These are phyloP conservation scores for Trichogramma evanescens DNA, from an alignment of 2,888 invertebrate species.

Conservation along the genomic window DNA sequence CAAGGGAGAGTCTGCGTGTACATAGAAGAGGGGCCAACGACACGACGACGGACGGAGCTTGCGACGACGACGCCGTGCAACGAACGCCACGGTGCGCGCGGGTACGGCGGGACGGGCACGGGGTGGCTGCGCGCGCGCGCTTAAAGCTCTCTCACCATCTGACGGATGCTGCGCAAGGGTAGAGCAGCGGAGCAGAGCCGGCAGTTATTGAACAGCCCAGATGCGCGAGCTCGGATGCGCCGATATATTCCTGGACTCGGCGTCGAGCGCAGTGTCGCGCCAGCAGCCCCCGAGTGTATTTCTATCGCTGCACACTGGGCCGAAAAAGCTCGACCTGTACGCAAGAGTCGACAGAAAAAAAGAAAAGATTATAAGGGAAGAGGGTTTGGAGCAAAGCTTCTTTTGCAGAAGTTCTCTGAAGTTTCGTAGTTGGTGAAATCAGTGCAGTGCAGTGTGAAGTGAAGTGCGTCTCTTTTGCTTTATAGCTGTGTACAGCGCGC, in stretches of 20 bases:
- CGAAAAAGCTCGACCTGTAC: too few relatives aligned
- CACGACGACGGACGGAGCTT: constrained; percentile 15
- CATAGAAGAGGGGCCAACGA: constrained; percentile 3
- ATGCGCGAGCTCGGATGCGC: constrained; percentile 46
- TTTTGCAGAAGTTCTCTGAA: too few relatives aligned
- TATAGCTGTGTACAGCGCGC: too few relatives aligned
- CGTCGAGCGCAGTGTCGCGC: constrained; percentile 18
- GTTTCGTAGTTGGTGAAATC: too few relatives aligned
- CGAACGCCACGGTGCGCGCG: too few relatives aligned
- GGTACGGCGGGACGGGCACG: background rate
- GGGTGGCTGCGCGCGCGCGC: background rate
- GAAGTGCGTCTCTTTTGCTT: too few relatives aligned
- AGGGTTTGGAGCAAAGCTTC: too few relatives aligned
- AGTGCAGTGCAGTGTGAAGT: too few relatives aligned
- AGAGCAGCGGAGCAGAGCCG: constrained; percentile 13
- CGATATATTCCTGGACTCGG: constrained; percentile 34
- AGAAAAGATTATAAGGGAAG: too few relatives aligned
- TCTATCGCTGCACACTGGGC: too few relatives aligned
- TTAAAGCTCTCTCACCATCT: constrained; percentile 34
- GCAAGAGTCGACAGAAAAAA: too few relatives aligned
- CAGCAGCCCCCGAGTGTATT: constrained; percentile 32
- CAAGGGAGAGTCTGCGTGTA: background rate
- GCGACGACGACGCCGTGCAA: background rate
- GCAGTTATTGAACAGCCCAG: constrained; percentile 46
- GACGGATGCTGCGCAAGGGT: constrained; percentile 43